Percentiles rank a stretch among this genome's conserved stretches.
Conservation (phyloP, 2,113 vertebrate species). For the Neolamprologus hecqui region DNA sequence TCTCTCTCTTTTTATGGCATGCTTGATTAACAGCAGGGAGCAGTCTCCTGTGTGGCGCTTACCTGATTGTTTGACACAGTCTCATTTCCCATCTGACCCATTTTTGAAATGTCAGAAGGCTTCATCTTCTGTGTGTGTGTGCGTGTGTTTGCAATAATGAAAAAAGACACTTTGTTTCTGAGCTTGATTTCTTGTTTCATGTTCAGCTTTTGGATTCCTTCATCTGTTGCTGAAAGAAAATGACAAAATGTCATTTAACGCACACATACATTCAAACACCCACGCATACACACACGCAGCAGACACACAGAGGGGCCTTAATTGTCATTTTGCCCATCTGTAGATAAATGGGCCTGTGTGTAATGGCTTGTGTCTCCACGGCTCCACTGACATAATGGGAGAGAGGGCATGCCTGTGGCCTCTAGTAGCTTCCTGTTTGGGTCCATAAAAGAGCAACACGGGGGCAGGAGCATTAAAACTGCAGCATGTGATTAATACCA, state of each 20-base stretch:
- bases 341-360: constrained; percentile 47
- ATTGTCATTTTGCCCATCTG: constrained; percentile 42
- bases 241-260: constrained; percentile 8
- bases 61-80: constrained; percentile 40
- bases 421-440: constrained; percentile 17
- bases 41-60: constrained; percentile 14
- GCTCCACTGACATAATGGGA: constrained; percentile 51
- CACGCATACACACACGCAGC: background rate
- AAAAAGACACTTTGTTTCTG: background rate
- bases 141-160: background rate
- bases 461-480: constrained; percentile 12
- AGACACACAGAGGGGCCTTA: background rate
- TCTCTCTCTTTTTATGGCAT: background rate
- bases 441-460: constrained; percentile 25
- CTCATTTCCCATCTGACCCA: constrained; percentile 47
- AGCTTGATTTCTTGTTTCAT: background rate
- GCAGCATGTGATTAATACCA: constrained; percentile 35
- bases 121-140: background rate
- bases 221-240: constrained; percentile 11
- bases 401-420: constrained; percentile 25
- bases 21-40: constrained; percentile 35
- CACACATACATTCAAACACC: background rate
- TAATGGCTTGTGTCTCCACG: constrained; percentile 54
- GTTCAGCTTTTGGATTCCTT: background rate
- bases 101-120: constrained; percentile 43